Evolutionary conservation across 2,888 invertebrate species (phyloP).

Genomic region (Malthinus seriepunctatus): DNA sequence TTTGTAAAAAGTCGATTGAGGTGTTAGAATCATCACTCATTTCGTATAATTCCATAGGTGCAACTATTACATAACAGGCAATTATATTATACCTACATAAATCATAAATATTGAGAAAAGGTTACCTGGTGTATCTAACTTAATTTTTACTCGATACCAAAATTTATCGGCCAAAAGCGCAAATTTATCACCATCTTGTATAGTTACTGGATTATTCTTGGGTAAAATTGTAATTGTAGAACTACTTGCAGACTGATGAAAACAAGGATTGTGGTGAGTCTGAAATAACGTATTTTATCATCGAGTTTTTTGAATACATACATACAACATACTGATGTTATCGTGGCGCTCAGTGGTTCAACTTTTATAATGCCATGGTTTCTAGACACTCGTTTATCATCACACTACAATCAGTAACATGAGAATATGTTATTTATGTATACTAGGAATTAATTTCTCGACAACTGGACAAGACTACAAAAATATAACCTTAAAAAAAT

Average conservation of each 20-base stretch:
- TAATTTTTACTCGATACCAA: constrained; percentile 57
- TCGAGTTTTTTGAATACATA: not conserved
- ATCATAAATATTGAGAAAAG: not conserved
- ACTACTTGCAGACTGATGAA: constrained; percentile 49
- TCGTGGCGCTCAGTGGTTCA: constrained; percentile 46
- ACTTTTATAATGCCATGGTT: constrained; percentile 58
- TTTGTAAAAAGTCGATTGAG: not conserved
- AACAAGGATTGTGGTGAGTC: constrained; percentile 62
- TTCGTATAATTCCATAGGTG: not conserved
- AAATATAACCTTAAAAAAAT: constrained; percentile 16
- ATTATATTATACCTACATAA: not conserved
- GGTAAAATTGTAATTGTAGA: constrained; percentile 48
- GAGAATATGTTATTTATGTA: not conserved
- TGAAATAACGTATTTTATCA: constrained; percentile 36
- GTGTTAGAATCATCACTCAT: not conserved
- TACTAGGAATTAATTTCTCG: too few relatives aligned
- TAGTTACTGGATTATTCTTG: constrained; percentile 45
- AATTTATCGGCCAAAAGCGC: constrained; percentile 57
- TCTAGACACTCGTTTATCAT: constrained; percentile 60
- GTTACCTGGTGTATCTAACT: not conserved
- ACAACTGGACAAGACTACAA: too few relatives aligned
- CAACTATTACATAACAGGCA: not conserved
- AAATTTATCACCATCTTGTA: constrained; percentile 58
- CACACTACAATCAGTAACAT: constrained; percentile 50
- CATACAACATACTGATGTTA: constrained; percentile 52